Percentiles rank a stretch among this genome's conserved stretches.
Conservation (phyloP, 2,113 vertebrate species). For the Megaceryle torquata region DNA sequence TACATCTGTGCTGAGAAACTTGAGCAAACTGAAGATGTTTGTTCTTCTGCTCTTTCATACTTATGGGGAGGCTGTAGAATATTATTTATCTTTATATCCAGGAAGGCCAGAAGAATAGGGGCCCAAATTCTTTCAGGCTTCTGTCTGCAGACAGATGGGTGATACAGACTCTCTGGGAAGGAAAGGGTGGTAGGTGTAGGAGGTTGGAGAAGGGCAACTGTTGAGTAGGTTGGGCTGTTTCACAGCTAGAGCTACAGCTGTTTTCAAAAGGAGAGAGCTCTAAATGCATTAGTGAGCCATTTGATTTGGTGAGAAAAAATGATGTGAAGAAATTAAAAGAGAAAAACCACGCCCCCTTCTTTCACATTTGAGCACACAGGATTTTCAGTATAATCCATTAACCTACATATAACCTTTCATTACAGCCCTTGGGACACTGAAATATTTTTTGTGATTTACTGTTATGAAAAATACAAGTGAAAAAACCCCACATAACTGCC, state of each 20-base stretch:
- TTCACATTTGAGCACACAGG: slow-evolving; percentile 9
- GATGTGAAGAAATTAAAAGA: slow-evolving; percentile 22
- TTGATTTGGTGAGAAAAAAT: slow-evolving; percentile 34
- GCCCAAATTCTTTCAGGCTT: not conserved
- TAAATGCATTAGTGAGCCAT: slow-evolving; percentile 38
- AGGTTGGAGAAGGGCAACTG: not conserved
- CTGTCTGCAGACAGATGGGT: not conserved
- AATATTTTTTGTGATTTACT: slow-evolving; percentile 51
- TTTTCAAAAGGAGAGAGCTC: slow-evolving; percentile 5
- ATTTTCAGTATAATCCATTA: slow-evolving; percentile 64
- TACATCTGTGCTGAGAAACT: not conserved
- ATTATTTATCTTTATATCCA: not conserved
- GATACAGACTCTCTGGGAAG: not conserved
- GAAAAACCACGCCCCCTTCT: not conserved
- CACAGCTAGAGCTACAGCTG: slow-evolving; percentile 21
- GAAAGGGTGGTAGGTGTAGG: not conserved
- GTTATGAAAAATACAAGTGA: slow-evolving; percentile 22
- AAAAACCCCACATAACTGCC: not conserved
- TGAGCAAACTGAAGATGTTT: not conserved
- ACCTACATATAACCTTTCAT: slow-evolving; percentile 46
- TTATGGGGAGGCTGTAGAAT: not conserved
- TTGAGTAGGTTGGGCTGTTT: slow-evolving; percentile 13
- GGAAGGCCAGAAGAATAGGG: not conserved
- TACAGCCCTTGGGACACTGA: slow-evolving; percentile 30
- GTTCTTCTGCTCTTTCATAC: not conserved